Evolutionary conservation across 2,888 invertebrate genomes (phyloP), one percentile per base, ranked within the genome.

Genomic region (Apodemia duryi): DNA sequence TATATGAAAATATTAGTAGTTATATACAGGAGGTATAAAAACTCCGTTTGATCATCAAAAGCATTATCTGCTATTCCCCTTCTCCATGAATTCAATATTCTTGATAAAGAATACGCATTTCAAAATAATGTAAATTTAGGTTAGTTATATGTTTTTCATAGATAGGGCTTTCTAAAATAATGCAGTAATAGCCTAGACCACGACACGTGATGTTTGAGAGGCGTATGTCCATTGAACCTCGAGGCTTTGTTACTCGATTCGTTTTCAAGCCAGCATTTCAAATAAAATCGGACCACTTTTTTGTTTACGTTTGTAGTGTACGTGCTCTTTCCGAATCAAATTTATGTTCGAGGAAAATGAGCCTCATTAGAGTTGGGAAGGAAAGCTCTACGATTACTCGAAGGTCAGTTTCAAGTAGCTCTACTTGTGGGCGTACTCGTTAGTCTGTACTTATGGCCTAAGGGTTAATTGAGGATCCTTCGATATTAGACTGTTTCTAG

Each of bases 271-370:
- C 32, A 57, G n/a, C 57, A 6, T 57, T 57, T 57, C 57, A 35
- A 57, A 57, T 57, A 29, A 57, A 32, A 57, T n/a, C 32, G 32
- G 35, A 13, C 35, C 28, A 54, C 29, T 54, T 35, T 57, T 57
- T 57, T 57, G 32, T 57, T 57, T 57, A 57, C 57, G 57, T 54
- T 57, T 32, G 57, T 57, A 6, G 11, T 13, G 57, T 57, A 57
- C 57, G 57, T 57, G 57, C 57, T 57, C 57, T 57, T 35, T 57
- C 32, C 32, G 6, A 57, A 57, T 57, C 35, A n/a, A 57, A 57
- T 57, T 57, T 35, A 0, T 29, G 6, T 57, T 32, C 5, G 4
- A 57, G 32, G 32, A 35, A 35, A 57, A 57, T 57, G 32, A 6
- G 13, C 32, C 13, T 57, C 57, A 13, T 57, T 57, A 57, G 57